phyloP scores from a whole-genome alignment of 1,140 invertebrate genomes.

The Thaumetopoea pityocampa region DNA sequence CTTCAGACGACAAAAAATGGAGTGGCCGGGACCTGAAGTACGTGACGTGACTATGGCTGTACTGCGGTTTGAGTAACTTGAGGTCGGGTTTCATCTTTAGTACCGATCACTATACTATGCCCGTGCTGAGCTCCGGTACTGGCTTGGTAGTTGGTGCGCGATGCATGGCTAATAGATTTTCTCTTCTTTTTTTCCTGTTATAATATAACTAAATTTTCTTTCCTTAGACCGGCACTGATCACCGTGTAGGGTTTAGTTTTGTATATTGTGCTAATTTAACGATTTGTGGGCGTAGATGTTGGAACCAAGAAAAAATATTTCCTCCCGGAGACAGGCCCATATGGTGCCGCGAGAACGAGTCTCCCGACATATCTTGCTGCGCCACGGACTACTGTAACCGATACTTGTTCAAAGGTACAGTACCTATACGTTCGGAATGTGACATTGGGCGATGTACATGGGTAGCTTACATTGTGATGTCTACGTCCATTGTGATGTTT shows the following conservation, averaged over 20 bases:
- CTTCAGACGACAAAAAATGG: too few relatives aligned
- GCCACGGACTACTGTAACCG: conserved; percentile 79
- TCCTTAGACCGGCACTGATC: conserved; percentile 64
- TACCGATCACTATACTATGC: neutral
- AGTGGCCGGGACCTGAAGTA: too few relatives aligned
- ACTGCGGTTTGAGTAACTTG: too few relatives aligned
- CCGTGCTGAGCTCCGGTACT: conserved; percentile 18
- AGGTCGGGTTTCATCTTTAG: neutral
- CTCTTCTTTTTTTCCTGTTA: conserved; percentile 39
- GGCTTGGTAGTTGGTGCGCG: conserved; percentile 44
- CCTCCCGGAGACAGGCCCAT: conserved; percentile 78
- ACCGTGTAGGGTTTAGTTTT: conserved; percentile 31
- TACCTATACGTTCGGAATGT: conserved; percentile 46
- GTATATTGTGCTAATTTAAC: conserved; percentile 34
- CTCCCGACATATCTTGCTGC: conserved; percentile 78
- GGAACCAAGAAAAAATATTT: conserved; percentile 69
- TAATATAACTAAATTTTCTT: conserved; percentile 61
- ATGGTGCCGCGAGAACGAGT: conserved; percentile 77
- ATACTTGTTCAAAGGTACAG: conserved; percentile 62
- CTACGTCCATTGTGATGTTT: conserved; percentile 37
- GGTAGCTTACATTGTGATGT: conserved; percentile 65
- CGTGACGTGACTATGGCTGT: too few relatives aligned
- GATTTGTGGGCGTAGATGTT: conserved; percentile 76
- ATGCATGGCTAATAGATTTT: conserved; percentile 49
- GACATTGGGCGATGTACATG: conserved; percentile 40